phyloP scores from a whole-genome alignment of 2,888 invertebrate genomes.

The Asteroscopus sphinx region DNA sequence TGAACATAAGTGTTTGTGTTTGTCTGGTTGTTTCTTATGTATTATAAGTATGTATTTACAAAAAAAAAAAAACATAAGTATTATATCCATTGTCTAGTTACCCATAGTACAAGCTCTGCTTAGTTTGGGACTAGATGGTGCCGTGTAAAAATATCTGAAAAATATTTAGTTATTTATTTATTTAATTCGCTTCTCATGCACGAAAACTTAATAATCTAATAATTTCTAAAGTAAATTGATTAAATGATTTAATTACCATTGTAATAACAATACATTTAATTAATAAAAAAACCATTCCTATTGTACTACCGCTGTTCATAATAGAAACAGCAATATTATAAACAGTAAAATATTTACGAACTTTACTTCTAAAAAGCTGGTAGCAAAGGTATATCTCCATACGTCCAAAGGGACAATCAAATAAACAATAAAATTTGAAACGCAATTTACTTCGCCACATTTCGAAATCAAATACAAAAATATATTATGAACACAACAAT shows the following conservation, averaged over 20 bases:
- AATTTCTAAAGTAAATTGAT: too few relatives aligned
- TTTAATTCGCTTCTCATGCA: too few relatives aligned
- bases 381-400: slow-evolving; percentile 60
- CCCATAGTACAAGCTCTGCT: too few relatives aligned
- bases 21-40: too few relatives aligned
- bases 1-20: too few relatives aligned
- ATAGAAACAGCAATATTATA: slow-evolving; percentile 18
- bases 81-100: too few relatives aligned
- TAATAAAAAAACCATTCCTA: slow-evolving; percentile 11
- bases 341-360: slow-evolving; percentile 32
- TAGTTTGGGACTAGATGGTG: too few relatives aligned
- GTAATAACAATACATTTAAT: slow-evolving; percentile 15
- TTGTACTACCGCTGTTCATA: slow-evolving; percentile 11
- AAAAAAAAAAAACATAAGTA: too few relatives aligned
- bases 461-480: slow-evolving; percentile 56
- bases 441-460: slow-evolving; percentile 77
- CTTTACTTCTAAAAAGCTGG: slow-evolving; percentile 55
- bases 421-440: slow-evolving; percentile 84
- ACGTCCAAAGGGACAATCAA: slow-evolving; percentile 73
- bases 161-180: too few relatives aligned
- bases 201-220: too few relatives aligned
- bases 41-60: too few relatives aligned
- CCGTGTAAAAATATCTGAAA: too few relatives aligned
- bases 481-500: neutral
- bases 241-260: slow-evolving; percentile 4